phyloP scores from a whole-genome alignment of 2,797 vertebrate species.

The Pangasius sanitwongsei region DNA sequence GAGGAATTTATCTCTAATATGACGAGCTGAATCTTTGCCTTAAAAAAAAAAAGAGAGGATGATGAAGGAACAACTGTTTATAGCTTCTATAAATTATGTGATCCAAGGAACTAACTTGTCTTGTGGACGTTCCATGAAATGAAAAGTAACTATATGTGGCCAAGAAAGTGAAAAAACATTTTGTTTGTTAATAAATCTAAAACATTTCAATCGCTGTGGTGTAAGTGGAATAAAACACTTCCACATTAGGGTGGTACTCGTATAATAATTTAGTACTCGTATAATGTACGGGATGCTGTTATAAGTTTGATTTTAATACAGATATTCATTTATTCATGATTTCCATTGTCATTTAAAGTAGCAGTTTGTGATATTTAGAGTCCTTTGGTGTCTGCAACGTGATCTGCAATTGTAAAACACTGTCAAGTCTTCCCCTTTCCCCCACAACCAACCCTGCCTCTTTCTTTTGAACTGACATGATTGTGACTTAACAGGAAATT shows the following conservation, averaged over 20 bases:
- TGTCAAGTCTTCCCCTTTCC: background rate
- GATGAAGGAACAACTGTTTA: background rate
- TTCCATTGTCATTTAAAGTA: background rate
- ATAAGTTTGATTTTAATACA: background rate
- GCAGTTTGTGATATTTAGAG: background rate
- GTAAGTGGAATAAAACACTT: background rate
- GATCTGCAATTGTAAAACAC: background rate
- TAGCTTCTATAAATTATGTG: background rate
- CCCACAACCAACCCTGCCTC: background rate
- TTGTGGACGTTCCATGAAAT: background rate
- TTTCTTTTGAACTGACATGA: background rate
- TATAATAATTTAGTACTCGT: background rate
- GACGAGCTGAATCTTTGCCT: background rate
- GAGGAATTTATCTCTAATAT: background rate
- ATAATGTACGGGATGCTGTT: background rate
- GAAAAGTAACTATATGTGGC: background rate
- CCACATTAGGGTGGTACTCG: background rate
- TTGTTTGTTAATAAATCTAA: background rate
- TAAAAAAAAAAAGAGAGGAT: background rate
- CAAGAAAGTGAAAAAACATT: background rate
- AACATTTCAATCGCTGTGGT: background rate
- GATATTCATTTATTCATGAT: background rate
- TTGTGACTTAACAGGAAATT: slow-evolving; percentile 2
- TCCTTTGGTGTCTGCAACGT: background rate
- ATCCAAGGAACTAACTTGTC: too few relatives aligned